Conservation (phyloP, 2,888 invertebrate genomes). For the Antheraea yamamai region DNA sequence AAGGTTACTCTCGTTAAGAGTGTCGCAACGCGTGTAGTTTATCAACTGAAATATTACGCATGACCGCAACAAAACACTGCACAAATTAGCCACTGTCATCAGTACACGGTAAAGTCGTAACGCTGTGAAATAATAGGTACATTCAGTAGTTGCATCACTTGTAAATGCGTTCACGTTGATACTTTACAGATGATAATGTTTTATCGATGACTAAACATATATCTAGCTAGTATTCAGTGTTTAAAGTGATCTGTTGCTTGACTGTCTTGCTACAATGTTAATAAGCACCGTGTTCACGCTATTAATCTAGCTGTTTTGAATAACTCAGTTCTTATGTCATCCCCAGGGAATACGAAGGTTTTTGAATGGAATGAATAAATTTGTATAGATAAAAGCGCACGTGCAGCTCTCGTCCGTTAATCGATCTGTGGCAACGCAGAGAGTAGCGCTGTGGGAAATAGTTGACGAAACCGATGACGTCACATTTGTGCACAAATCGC, state of each 20-base stretch:
- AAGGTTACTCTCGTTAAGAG: slow-evolving; percentile 78
- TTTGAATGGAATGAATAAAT: neutral
- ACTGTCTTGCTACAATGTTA: neutral
- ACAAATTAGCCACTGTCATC: slow-evolving; percentile 23
- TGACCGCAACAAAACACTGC: slow-evolving; percentile 28
- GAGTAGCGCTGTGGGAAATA: slow-evolving; percentile 63
- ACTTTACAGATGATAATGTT: neutral
- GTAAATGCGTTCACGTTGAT: neutral
- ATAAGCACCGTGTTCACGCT: neutral
- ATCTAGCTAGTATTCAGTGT: neutral
- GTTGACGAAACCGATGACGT: slow-evolving; percentile 68
- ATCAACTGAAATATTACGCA: slow-evolving; percentile 57
- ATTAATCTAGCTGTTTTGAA: neutral
- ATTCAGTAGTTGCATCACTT: slow-evolving; percentile 16
- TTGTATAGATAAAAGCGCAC: slow-evolving; percentile 33
- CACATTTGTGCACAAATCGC: slow-evolving; percentile 46
- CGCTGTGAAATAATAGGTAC: slow-evolving; percentile 19
- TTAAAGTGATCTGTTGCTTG: neutral
- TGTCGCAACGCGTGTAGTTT: slow-evolving; percentile 64
- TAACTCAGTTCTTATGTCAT: neutral
- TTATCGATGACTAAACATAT: neutral
- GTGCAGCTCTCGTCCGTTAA: slow-evolving; percentile 47
- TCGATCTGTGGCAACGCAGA: slow-evolving; percentile 45
- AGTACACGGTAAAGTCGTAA: slow-evolving; percentile 17
- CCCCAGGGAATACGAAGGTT: neutral